phyloP scores from a whole-genome alignment of 2,113 vertebrate genomes.

The Nematolebias whitei region DNA sequence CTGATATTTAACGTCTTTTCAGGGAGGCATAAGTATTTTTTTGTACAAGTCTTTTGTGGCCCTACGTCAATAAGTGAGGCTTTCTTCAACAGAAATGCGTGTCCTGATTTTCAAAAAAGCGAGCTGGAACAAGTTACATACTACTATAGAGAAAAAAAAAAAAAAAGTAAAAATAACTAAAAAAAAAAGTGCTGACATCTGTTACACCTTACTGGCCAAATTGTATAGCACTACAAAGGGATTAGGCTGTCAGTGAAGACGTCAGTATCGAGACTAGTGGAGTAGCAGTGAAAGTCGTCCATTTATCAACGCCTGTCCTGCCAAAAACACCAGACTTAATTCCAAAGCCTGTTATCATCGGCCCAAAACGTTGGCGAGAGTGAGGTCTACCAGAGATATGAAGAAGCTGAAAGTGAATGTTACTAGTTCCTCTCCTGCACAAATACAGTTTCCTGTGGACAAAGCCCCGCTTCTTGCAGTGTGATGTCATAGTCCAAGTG shows the following conservation, averaged over 20 bases:
- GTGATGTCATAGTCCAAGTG: constrained; percentile 99
- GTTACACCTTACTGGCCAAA: constrained; percentile 62
- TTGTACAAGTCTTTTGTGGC: constrained; percentile 48
- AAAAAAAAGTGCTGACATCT: constrained; percentile 35
- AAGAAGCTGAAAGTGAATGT: constrained; percentile 66
- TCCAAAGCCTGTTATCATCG: constrained; percentile 51
- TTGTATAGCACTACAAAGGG: constrained; percentile 49
- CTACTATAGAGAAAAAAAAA: constrained; percentile 29
- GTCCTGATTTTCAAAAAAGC: constrained; percentile 36
- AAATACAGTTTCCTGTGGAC: constrained; percentile 99
- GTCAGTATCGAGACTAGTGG: constrained; percentile 53
- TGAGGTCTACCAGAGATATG: constrained; percentile 65
- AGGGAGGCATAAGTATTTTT: constrained; percentile 46
- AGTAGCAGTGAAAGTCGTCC: constrained; percentile 54
- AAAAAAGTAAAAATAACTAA: background rate
- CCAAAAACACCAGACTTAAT: constrained; percentile 35
- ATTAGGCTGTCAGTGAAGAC: constrained; percentile 50
- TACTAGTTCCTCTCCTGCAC: constrained; percentile 98
- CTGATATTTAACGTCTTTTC: constrained; percentile 51
- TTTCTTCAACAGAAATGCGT: constrained; percentile 37
- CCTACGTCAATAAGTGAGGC: constrained; percentile 28
- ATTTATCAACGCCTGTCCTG: constrained; percentile 53
- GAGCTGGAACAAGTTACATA: constrained; percentile 46
- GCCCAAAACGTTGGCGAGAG: constrained; percentile 58
- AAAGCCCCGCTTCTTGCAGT: constrained; percentile 96